Evolutionary conservation across 2,113 vertebrate genomes (phyloP).

Genomic region (Rhinoderma darwinii): DNA sequence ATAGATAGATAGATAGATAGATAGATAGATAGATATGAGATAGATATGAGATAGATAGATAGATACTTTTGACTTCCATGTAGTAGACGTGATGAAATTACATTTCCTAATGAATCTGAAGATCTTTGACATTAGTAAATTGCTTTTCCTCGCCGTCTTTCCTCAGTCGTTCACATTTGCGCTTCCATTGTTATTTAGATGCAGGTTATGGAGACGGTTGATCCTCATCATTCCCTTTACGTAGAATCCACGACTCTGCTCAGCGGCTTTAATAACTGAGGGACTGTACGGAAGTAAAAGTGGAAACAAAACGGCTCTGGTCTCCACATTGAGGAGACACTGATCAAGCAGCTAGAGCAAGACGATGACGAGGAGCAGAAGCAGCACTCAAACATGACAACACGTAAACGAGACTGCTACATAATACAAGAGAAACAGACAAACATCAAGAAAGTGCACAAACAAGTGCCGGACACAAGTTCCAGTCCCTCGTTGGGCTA

Average conservation of each 20-base stretch:
- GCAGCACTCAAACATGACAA: no score
- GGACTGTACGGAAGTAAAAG: neutral
- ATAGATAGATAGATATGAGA: no score
- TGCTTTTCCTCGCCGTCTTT: neutral
- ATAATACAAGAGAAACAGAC: no score
- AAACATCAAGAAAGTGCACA: no score
- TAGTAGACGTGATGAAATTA: neutral
- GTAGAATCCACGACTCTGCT: neutral
- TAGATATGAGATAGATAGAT: no score
- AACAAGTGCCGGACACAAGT: no score
- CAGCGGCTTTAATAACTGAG: neutral
- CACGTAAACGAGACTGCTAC: no score
- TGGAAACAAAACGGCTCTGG: neutral
- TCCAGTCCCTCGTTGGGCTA: no score
- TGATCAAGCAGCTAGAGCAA: neutral
- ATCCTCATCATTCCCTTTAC: conserved; percentile 28
- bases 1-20: no score
- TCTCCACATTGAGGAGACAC: no score
- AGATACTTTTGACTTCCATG: neutral
- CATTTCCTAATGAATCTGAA: conserved; percentile 32
- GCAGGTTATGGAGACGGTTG: conserved; percentile 12
- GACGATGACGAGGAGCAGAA: neutral
- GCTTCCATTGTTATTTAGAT: conserved; percentile 35
- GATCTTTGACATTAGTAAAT: conserved; percentile 52
- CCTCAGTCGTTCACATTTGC: neutral